A percentile compares a stretch with the other conserved stretches of the same genome.
phyloP scores from a whole-genome alignment of 2,888 invertebrate genomes.

The Poecilobothrus nobilitatus region DNA sequence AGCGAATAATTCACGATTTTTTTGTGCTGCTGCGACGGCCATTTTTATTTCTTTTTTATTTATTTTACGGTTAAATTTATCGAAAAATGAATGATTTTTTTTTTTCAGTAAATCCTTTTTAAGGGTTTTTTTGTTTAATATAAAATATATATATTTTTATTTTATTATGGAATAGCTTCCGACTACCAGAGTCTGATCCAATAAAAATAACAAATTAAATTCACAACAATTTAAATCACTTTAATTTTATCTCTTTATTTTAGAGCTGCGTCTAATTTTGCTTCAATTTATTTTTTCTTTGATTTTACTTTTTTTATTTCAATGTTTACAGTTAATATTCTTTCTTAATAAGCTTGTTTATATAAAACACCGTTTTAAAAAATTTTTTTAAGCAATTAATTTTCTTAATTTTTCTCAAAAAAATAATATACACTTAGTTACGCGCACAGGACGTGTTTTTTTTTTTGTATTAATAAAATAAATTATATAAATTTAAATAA shows the following conservation, averaged over 20 bases:
- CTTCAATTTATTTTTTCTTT: background rate
- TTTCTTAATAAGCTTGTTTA: background rate
- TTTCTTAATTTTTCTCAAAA: background rate
- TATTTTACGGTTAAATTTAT: background rate
- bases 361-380: no score
- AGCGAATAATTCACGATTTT: slow-evolving; percentile 93
- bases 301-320: no score
- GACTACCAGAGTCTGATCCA: background rate
- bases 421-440: no score
- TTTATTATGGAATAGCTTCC: background rate
- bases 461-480: background rate
- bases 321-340: background rate
- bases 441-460: background rate
- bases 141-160: no score
- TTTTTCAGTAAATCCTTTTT: background rate
- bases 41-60: slow-evolving; percentile 42
- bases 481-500: background rate
- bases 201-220: background rate
- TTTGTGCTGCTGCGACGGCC: slow-evolving; percentile 86
- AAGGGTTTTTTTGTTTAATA: no score
- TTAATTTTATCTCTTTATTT: background rate
- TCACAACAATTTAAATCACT: background rate
- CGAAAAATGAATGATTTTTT: background rate
- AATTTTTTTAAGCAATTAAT: background rate
- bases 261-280: background rate